phyloP scores from a whole-genome alignment of 1,140 invertebrate genomes.

The Paraescarpia echinospica region DNA sequence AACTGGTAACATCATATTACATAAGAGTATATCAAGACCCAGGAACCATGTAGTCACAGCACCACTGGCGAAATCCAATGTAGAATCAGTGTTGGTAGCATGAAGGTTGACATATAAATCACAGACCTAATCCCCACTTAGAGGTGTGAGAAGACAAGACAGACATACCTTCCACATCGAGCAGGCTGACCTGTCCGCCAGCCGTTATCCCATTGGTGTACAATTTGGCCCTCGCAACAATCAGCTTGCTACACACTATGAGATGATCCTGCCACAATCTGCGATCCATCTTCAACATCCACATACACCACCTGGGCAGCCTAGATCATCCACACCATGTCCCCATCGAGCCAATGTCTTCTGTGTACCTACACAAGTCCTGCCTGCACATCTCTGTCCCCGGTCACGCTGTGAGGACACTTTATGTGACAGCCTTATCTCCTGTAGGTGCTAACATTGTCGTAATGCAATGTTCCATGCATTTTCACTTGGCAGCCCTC shows the following conservation, averaged over 20 bases:
- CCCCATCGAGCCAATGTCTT: background rate
- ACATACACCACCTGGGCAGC: background rate
- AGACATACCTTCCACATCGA: background rate
- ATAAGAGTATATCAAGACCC: background rate
- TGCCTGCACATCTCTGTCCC: background rate
- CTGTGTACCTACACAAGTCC: background rate
- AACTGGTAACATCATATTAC: too few relatives aligned
- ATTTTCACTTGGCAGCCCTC: background rate
- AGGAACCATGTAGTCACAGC: background rate
- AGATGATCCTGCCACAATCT: conserved; percentile 9
- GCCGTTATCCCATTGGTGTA: background rate
- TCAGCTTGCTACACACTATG: conserved; percentile 9
- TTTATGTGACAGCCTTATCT: background rate
- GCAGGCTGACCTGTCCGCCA: background rate
- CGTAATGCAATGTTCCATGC: background rate
- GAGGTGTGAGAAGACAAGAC: background rate
- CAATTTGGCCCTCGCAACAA: background rate
- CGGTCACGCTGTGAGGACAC: background rate
- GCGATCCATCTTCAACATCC: background rate
- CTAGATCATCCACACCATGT: background rate
- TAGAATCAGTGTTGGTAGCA: background rate
- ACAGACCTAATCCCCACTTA: background rate
- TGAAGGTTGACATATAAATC: background rate
- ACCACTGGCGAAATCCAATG: background rate
- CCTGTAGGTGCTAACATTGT: background rate